These are phyloP conservation scores for Limosa lapponica DNA, from an alignment of 2,797 vertebrate genomes.

Conservation along the genomic window DNA sequence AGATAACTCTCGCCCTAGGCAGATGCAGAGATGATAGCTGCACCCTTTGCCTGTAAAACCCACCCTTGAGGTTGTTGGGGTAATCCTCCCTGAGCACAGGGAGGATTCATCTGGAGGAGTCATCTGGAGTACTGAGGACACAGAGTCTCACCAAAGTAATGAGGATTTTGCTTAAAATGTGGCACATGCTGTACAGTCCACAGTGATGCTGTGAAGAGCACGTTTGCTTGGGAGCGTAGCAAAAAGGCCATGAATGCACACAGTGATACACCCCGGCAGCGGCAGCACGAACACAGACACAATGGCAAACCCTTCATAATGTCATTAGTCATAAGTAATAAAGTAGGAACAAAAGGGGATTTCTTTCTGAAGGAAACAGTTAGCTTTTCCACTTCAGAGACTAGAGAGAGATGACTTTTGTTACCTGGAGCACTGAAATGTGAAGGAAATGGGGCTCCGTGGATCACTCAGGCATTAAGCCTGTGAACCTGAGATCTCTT, in stretches of 20 bases:
- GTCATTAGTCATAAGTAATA: constrained; percentile 77
- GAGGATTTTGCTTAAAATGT: not conserved
- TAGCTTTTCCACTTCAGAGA: constrained; percentile 85
- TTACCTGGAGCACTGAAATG: constrained; percentile 75
- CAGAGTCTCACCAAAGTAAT: not conserved
- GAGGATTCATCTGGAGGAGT: not conserved
- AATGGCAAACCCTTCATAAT: constrained; percentile 7
- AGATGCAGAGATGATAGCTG: not conserved
- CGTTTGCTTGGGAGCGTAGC: accelerated
- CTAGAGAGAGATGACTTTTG: constrained; percentile 80
- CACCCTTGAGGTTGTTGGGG: not conserved
- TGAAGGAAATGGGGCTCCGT: constrained; percentile 73
- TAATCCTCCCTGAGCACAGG: not conserved
- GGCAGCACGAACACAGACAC: not conserved
- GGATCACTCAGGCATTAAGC: constrained; percentile 78
- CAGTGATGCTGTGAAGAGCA: not conserved
- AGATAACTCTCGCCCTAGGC: not conserved
- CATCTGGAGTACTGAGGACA: not conserved
- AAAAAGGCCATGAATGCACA: not conserved
- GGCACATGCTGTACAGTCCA: not conserved
- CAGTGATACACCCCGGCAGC: not conserved
- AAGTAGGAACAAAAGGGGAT: constrained; percentile 79
- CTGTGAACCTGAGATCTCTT: constrained; percentile 76
- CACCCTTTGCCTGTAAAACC: not conserved
- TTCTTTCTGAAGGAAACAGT: constrained; percentile 81